These are phyloP conservation scores for Plagiodera versicolora DNA, from an alignment of 2,888 invertebrate species.

Conservation along the genomic window DNA sequence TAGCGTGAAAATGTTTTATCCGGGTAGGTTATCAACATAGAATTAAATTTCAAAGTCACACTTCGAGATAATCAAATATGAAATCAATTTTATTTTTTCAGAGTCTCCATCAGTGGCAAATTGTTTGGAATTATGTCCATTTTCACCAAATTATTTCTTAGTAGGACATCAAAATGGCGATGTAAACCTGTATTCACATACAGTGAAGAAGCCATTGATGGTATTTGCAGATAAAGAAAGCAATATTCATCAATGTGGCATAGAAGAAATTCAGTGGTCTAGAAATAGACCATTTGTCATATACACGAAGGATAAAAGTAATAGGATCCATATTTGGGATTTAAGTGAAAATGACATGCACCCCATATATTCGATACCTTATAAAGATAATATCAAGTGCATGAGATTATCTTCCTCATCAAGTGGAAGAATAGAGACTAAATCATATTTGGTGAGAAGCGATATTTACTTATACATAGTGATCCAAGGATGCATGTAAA, in stretches of 20 bases:
- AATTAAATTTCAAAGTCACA: neutral
- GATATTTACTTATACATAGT: too few relatives aligned
- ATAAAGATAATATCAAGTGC: conserved; percentile 51
- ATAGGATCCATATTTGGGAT: conserved; percentile 60
- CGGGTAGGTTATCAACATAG: conserved; percentile 37
- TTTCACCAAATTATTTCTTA: conserved; percentile 56
- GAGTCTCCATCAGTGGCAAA: conserved; percentile 47
- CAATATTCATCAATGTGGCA: conserved; percentile 40
- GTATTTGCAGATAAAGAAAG: conserved; percentile 47
- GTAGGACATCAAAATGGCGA: conserved; percentile 59
- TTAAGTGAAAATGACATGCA: conserved; percentile 57
- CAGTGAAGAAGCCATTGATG: conserved; percentile 53
- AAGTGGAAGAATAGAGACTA: conserved; percentile 36
- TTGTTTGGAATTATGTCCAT: conserved; percentile 57
- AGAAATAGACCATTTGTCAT: conserved; percentile 57
- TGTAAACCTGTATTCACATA: conserved; percentile 55
- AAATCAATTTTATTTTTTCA: conserved; percentile 26
- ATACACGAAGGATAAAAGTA: conserved; percentile 55
- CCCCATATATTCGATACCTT: conserved; percentile 55
- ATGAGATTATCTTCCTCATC: conserved; percentile 55
- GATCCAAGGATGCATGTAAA: too few relatives aligned
- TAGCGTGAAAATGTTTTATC: conserved; percentile 43
- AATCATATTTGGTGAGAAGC: conserved; percentile 55
- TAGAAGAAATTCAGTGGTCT: conserved; percentile 59
- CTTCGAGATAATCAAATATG: neutral